Evolutionary conservation across 2,113 vertebrate genomes (phyloP).

Genomic region (Malaclemys terrapin): DNA sequence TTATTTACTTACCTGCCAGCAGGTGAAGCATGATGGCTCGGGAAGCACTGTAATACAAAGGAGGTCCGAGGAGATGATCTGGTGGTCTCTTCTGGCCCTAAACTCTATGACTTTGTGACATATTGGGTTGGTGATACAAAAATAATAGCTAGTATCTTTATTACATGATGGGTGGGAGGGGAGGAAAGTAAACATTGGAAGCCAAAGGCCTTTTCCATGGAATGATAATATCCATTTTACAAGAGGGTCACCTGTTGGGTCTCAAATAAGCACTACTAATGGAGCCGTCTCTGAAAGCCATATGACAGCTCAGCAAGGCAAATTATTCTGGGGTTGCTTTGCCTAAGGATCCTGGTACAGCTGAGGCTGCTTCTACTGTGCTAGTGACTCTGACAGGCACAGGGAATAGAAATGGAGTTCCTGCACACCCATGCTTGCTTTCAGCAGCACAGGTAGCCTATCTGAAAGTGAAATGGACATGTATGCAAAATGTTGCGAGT

Average conservation of each 20-base stretch:
- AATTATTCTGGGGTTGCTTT: not conserved
- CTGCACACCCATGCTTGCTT: accelerated
- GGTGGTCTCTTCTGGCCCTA: no score
- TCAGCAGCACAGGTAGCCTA: not conserved
- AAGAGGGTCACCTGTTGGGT: conserved; percentile 42
- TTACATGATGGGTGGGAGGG: no score
- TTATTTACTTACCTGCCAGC: not conserved
- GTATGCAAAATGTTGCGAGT: not conserved
- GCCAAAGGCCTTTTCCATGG: conserved; percentile 63
- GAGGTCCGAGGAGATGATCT: no score
- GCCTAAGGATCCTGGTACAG: accelerated
- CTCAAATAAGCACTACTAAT: conserved; percentile 28
- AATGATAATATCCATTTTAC: conserved; percentile 66
- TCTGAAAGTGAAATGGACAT: not conserved
- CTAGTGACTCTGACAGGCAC: accelerated
- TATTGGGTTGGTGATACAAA: not conserved
- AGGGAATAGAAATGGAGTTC: not conserved
- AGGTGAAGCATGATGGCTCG: not conserved
- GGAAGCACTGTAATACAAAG: not conserved
- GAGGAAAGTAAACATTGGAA: conserved; percentile 24
- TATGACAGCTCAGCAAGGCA: accelerated
- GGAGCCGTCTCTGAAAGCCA: conserved; percentile 22
- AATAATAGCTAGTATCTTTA: conserved; percentile 32
- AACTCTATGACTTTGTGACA: no score
- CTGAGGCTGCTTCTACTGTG: not conserved